phyloP scores from a whole-genome alignment of 2,888 invertebrate species.

The Choreutis nemorana region DNA sequence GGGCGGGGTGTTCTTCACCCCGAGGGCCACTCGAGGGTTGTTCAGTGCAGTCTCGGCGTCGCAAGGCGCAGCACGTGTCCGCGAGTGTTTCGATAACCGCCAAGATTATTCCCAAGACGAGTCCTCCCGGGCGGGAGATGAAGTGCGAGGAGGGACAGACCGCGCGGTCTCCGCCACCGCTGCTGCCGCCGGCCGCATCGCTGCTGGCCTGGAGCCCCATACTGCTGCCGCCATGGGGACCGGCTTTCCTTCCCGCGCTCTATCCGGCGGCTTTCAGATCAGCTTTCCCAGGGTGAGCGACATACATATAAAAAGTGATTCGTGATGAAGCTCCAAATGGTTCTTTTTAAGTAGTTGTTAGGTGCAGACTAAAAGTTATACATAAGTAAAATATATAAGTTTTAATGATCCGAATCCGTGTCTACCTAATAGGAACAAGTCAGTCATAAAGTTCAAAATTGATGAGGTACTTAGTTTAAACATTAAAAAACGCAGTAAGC shows the following conservation, averaged over 20 bases:
- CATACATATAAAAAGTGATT: no score
- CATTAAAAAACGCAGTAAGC: no score
- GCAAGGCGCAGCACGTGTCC: conserved; percentile 58
- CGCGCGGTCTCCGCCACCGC: conserved; percentile 46
- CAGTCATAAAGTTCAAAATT: no score
- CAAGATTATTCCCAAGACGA: conserved; percentile 61
- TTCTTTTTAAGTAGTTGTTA: background rate
- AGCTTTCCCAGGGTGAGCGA: conserved; percentile 77
- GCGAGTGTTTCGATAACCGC: conserved; percentile 35
- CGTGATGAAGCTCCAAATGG: conserved; percentile 4
- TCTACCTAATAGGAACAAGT: no score
- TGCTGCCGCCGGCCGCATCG: conserved; percentile 65
- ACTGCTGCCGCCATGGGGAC: conserved; percentile 78
- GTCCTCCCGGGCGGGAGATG: conserved; percentile 62
- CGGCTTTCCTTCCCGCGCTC: conserved; percentile 74
- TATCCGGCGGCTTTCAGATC: conserved; percentile 76
- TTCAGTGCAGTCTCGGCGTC: conserved; percentile 61
- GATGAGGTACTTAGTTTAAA: no score
- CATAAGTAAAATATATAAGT: no score
- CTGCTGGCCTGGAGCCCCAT: conserved; percentile 80
- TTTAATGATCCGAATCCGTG: no score
- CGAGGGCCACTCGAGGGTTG: conserved; percentile 65
- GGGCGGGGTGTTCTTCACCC: conserved; percentile 62
- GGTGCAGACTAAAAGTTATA: no score
- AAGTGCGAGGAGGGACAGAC: conserved; percentile 57